phyloP scores from a whole-genome alignment of 2,888 invertebrate genomes.

The Eudasyphora cyanicolor region DNA sequence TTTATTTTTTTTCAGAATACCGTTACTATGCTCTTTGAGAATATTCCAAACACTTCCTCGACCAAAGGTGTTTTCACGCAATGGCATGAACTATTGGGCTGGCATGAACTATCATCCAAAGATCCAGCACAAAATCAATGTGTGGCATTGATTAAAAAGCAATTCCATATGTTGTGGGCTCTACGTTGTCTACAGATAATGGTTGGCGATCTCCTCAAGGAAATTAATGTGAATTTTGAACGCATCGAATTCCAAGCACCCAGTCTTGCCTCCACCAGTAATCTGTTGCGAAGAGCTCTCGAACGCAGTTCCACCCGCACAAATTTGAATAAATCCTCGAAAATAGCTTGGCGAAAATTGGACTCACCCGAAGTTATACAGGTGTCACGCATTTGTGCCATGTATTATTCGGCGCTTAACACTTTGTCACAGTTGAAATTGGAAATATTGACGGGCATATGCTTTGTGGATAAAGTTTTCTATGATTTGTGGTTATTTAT shows the following conservation, averaged over 20 bases:
- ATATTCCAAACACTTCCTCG: slow-evolving; percentile 95
- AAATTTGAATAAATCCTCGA: slow-evolving; percentile 83
- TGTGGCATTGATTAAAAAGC: slow-evolving; percentile 80
- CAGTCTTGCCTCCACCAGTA: slow-evolving; percentile 78
- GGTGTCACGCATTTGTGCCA: slow-evolving; percentile 92
- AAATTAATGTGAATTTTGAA: slow-evolving; percentile 77
- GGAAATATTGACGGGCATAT: slow-evolving; percentile 91
- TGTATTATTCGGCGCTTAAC: slow-evolving; percentile 94
- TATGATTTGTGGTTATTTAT: slow-evolving; percentile 95
- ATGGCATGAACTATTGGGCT: slow-evolving; percentile 99
- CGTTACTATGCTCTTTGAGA: slow-evolving; percentile 91
- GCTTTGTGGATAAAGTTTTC: slow-evolving; percentile 94
- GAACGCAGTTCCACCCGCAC: slow-evolving; percentile 82
- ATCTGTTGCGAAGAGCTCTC: slow-evolving; percentile 83
- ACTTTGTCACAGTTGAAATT: slow-evolving; percentile 94
- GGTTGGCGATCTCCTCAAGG: slow-evolving; percentile 81
- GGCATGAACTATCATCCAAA: slow-evolving; percentile 89
- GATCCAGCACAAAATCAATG: slow-evolving; percentile 79
- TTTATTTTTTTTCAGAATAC: slow-evolving; percentile 84
- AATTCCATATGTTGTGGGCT: slow-evolving; percentile 82
- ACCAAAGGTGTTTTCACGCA: slow-evolving; percentile 95
- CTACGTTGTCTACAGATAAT: slow-evolving; percentile 82
- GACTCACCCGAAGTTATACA: slow-evolving; percentile 91
- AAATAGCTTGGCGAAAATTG: slow-evolving; percentile 83
- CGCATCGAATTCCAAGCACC: slow-evolving; percentile 78